Base-by-base conservation (phyloP, 1,140 invertebrate species). In the Harlomillsia oculata region DNA sequence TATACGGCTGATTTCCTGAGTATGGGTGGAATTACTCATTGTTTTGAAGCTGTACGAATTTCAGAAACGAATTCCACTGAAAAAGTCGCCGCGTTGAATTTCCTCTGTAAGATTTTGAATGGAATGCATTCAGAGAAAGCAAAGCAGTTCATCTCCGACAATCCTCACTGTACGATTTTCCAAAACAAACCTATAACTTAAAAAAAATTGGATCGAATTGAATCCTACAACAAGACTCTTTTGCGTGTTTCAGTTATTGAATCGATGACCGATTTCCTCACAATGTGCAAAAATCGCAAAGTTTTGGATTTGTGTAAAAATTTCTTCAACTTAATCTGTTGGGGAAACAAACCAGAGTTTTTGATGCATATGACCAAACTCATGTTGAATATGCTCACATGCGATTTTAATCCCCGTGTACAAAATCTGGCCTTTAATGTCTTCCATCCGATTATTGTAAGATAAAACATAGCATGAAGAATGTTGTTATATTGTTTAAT, bases 391-490 rank as follows among this genome's bases (percentile, higher is more conserved):
- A 49, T 62, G 32, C 50, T 62, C 6, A 49, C 60, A 13, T 62
- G 60, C 45, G 60, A 62, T 40, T 62, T 62, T 26, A 62, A 62
- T 30, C 60, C 60, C 16, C 18, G 25, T 23, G 41, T 62, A 36
- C 60, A 62, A 54, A 30, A 36, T 5, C 14, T 62, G 16, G 49
- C 60, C 5, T 62, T 54, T 55, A n/a, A 46, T 0, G 46, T 62
- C 25, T 46, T 62, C 0, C 54, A 43, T 2, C 29, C n/a, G 11
- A 53, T 53, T 32, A 51, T 57, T 32, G 54, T 56, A 56, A 49
- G 46, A n/a, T n/a, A n/a, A n/a, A n/a, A n/a, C n/a, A n/a, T n/a
- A n/a, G n/a, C n/a, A n/a, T n/a, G n/a, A n/a, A n/a, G n/a, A n/a
- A n/a, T n/a, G n/a, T n/a, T n/a, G n/a, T n/a, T n/a, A n/a, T n/a